Evolutionary conservation across 2,888 invertebrate species (phyloP), one percentile per base, ranked within the genome.

Genomic region (Invenusta paracnida): DNA sequence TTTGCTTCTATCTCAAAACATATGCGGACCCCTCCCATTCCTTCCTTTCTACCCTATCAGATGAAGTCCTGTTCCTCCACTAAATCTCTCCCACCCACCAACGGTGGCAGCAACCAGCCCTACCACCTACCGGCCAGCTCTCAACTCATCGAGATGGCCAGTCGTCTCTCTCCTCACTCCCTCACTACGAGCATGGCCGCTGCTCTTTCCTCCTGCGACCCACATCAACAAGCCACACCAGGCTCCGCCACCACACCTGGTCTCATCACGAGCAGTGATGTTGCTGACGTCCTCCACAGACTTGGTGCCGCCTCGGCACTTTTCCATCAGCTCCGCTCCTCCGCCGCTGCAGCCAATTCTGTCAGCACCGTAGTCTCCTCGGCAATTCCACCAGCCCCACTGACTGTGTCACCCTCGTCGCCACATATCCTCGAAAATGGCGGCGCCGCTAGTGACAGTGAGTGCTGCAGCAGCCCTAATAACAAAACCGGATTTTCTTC

Each of bases 111-210:
- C 48, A 48, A 17, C 48, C n/a, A n/a, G n/a, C n/a, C n/a, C n/a
- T 73, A 73, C 27, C 73, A 73, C 73, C 73, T 73, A 2, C 73
- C 73, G 11, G 73, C 73, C 73, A 73, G 73, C 73, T 73, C 73
- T 23, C 73, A 73, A 25, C 73, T 73, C 73, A 73, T 73, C 73
- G 73, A 73, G 73, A 73, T 73, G 73, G 73, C 73, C 73, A 73
- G 73, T 23, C 73, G 73, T 5, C 73, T 73, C 73, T 73, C 73
- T 23, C 73, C 73, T 5, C 73, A 73, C 73, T 73, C 73, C 73
- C 73, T 73, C 73, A 73, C 73, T 23, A n/a, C 73, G 11, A 73
- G 73, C 27, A 25, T 73, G 27, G 73, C 73, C 73, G 73, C 73
- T 5, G 73, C 73, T 23, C 73, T 73, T 23, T 13, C 73, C 73